Evolutionary conservation across 2,797 vertebrate species (phyloP).

Genomic region (Tapirus indicus): DNA sequence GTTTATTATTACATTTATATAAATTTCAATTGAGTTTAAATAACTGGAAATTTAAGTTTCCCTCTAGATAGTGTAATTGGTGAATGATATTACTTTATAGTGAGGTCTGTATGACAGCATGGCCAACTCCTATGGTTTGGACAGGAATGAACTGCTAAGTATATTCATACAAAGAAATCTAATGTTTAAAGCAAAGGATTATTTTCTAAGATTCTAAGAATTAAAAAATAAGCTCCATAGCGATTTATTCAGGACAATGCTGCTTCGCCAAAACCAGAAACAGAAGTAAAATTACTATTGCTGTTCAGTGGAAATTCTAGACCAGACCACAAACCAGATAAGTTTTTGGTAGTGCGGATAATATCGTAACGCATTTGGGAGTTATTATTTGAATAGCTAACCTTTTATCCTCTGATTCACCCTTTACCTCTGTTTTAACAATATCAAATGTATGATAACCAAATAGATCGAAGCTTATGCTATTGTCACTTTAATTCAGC

Average conservation of each 20-base stretch:
- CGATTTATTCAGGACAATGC: background rate
- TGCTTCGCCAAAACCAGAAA: background rate
- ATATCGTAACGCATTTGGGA: background rate
- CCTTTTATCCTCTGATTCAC: background rate
- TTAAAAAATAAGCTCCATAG: background rate
- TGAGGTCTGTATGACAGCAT: background rate
- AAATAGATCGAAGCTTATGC: constrained; percentile 72
- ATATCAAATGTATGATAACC: constrained; percentile 62
- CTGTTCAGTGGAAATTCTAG: background rate
- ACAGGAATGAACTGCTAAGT: background rate
- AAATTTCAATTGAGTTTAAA: constrained; percentile 52
- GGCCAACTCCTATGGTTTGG: background rate
- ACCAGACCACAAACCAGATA: background rate
- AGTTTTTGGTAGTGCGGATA: background rate
- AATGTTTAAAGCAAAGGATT: background rate
- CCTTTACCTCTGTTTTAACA: background rate
- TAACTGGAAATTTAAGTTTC: constrained; percentile 59
- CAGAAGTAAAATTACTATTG: constrained; percentile 25
- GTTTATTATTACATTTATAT: constrained; percentile 41
- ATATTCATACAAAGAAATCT: background rate
- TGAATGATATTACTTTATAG: background rate
- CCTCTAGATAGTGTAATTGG: background rate
- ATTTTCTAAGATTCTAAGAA: constrained; percentile 24
- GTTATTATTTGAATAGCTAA: background rate
- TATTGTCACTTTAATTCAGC: constrained; percentile 65